A percentile compares a stretch with the other conserved stretches of the same genome.
Evolutionary conservation across 2,797 vertebrate species (phyloP).

Genomic region (Benthosema pterotum): DNA sequence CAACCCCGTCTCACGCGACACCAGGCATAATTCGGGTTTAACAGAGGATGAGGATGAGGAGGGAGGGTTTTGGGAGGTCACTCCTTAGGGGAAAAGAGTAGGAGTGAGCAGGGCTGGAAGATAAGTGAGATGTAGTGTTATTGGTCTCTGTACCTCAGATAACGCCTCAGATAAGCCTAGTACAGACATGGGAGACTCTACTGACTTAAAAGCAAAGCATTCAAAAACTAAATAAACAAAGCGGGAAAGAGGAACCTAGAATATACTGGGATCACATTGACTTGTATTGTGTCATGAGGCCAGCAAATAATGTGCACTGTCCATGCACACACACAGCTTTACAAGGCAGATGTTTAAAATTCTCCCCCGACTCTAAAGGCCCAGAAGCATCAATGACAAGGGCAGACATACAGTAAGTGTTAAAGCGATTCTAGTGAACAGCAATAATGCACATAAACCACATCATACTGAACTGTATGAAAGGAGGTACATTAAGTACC

Average conservation of each 20-base stretch:
- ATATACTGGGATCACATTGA: too few relatives aligned
- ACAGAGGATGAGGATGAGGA: conserved; percentile 38
- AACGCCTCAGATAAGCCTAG: conserved; percentile 28
- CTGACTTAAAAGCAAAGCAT: conserved; percentile 17
- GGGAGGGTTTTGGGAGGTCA: conserved; percentile 36
- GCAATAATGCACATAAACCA: too few relatives aligned
- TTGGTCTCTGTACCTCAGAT: conserved; percentile 41
- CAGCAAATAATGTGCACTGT: too few relatives aligned
- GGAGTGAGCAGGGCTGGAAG: conserved; percentile 51
- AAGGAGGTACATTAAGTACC: background rate
- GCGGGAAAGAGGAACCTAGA: background rate
- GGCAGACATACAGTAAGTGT: too few relatives aligned
- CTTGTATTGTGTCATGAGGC: too few relatives aligned
- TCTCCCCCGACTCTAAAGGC: too few relatives aligned
- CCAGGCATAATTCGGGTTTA: conserved; percentile 25
- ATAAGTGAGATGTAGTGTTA: conserved; percentile 37
- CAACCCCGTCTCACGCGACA: too few relatives aligned
- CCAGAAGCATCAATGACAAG: too few relatives aligned
- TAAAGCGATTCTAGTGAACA: too few relatives aligned
- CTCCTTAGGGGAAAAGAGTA: conserved; percentile 45
- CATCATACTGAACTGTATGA: too few relatives aligned
- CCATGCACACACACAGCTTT: too few relatives aligned
- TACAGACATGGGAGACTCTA: conserved; percentile 13
- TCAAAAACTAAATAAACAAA: background rate
- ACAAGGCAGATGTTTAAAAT: too few relatives aligned